These are phyloP conservation scores for Pherbina coryleti DNA, from an alignment of 2,888 invertebrate species.

Conservation along the genomic window DNA sequence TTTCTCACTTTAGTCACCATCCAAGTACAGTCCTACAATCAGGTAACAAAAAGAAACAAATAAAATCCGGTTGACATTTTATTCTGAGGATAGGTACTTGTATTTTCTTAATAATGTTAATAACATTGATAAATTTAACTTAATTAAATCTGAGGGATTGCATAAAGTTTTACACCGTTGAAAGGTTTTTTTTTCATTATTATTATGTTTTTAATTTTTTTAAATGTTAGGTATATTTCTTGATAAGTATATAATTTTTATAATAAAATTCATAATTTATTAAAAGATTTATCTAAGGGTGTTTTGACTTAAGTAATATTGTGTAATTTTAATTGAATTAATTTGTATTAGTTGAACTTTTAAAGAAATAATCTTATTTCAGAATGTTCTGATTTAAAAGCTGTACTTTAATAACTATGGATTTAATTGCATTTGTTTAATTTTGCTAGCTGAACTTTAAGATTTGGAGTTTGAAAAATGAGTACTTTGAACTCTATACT, in stretches of 20 bases:
- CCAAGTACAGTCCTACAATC: not conserved
- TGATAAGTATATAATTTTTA: slow-evolving; percentile 53
- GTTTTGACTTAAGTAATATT: slow-evolving; percentile 46
- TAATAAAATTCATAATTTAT: slow-evolving; percentile 64
- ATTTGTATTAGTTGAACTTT: slow-evolving; percentile 54
- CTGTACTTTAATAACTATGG: not conserved
- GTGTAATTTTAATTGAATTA: slow-evolving; percentile 41
- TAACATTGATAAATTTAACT: slow-evolving; percentile 67
- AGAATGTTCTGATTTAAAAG: not conserved
- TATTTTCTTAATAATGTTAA: slow-evolving; percentile 67
- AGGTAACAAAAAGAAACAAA: slow-evolving; percentile 8
- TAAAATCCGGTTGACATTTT: slow-evolving; percentile 48
- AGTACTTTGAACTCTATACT: not conserved
- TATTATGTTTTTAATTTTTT: slow-evolving; percentile 56
- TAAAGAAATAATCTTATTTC: slow-evolving; percentile 52
- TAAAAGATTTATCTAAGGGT: slow-evolving; percentile 63
- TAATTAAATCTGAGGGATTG: slow-evolving; percentile 53
- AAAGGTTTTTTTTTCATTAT: slow-evolving; percentile 55
- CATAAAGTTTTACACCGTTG: slow-evolving; percentile 59
- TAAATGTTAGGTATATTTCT: slow-evolving; percentile 50
- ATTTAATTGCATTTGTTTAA: slow-evolving; percentile 40
- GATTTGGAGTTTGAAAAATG: not conserved
- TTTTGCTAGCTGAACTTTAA: slow-evolving; percentile 39
- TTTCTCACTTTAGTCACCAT: not conserved
- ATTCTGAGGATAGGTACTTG: slow-evolving; percentile 68